Evolutionary conservation across 2,888 invertebrate genomes (phyloP), one percentile per base, ranked within the genome.

Genomic region (Iselma pallidipennis): DNA sequence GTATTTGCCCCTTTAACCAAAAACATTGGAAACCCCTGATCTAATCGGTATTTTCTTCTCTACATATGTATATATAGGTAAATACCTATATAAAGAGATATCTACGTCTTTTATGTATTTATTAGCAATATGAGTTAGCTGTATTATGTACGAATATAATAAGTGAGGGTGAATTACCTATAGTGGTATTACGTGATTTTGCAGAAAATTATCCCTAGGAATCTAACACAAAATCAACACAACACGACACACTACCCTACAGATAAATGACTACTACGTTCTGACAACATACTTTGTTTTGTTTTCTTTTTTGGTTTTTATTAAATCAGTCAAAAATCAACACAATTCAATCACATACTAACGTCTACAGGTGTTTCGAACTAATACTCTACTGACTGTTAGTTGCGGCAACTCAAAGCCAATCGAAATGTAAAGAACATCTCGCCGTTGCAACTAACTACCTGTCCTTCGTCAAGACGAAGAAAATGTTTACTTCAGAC

Each of bases 351-450:
- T 80, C 80, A 80, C 80, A 80, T 81, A 79, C 80, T 81, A 81
- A 78, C 81, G 81, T 81, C 80, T 82, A 82, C 82, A 81, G 80
- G 81, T 81, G 82, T 78, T 80, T 81, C 81, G 78, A 79, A 81
- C 82, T 82, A 81, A 80, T 81, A 80, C 81, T 81, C 80, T 81
- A 82, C 82, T 82, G 81, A 81, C 79, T 80, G 80, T 80, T 80
- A 77, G 78, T 77, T 76, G 78, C 76, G 77, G 78, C 77, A 74
- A 74, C 73, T 77, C 78, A 75, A 76, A 76, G 78, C 76, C 74
- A 76, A 76, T 76, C 78, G 77, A 76, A 76, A 21, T 74, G 70
- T 69, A 67, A 66, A 67, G 67, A 66, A 50, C 58, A 63, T 66
- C 68, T 68, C 57, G 57, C 50, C 53, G 57, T 16, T 29, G 53